Conservation (phyloP, 2,888 invertebrate genomes). For the Icerya purchasi region DNA sequence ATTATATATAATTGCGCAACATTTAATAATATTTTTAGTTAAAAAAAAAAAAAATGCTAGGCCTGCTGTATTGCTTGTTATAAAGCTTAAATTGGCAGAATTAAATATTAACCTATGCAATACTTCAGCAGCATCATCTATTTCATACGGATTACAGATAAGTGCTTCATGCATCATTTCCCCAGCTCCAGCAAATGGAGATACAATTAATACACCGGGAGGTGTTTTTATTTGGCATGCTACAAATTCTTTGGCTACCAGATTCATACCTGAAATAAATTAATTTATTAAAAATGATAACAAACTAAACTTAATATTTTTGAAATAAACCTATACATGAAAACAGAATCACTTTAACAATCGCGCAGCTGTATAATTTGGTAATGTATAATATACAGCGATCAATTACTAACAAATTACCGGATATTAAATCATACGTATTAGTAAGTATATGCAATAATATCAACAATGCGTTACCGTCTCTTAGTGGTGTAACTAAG, state of each 20-base stretch:
- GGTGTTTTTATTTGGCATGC: conserved; percentile 45
- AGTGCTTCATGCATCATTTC: conserved; percentile 87
- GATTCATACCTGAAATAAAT: conserved; percentile 20
- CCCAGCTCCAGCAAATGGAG: conserved; percentile 78
- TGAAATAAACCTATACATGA: too few species aligned
- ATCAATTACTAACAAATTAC: too few species aligned
- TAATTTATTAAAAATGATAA: too few species aligned
- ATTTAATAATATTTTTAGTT: not conserved
- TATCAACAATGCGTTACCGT: too few species aligned
- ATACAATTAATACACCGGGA: conserved; percentile 68
- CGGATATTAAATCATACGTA: too few species aligned
- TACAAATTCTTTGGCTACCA: conserved; percentile 28
- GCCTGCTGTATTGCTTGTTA: not conserved
- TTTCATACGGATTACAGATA: conserved; percentile 71
- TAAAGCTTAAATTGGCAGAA: not conserved
- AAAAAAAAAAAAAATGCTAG: conserved; percentile 1
- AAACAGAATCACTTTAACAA: too few species aligned
- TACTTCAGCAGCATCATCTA: conserved; percentile 67
- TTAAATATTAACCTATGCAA: conserved; percentile 39
- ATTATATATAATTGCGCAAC: too few species aligned
- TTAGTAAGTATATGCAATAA: too few species aligned
- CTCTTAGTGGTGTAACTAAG: conserved; percentile 27
- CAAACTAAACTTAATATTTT: too few species aligned
- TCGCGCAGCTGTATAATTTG: too few species aligned
- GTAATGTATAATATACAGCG: too few species aligned